Percentiles rank a stretch among this genome's conserved stretches.
Evolutionary conservation across 1,140 invertebrate species (phyloP).

Genomic region (Drosophila tropicalis): DNA sequence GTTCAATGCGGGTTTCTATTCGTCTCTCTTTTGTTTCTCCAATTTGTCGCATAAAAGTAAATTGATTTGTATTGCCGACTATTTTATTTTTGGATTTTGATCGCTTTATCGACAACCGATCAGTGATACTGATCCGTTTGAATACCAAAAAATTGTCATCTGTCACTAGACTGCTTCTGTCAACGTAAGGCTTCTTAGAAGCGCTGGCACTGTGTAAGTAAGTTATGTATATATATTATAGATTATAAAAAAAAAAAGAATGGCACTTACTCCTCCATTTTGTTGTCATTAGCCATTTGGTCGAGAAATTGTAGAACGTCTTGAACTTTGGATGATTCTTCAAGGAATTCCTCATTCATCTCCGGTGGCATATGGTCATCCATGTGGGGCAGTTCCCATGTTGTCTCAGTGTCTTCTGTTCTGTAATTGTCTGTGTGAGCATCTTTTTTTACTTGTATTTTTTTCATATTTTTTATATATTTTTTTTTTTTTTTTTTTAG

Average conservation of each 20-base stretch:
- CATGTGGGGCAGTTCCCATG: neutral
- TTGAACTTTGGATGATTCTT: constrained; percentile 21
- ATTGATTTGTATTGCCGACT: constrained; percentile 26
- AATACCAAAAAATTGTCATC: constrained; percentile 23
- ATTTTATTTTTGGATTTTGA: constrained; percentile 7
- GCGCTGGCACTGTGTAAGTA: too few species aligned
- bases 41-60: constrained; percentile 64
- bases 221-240: too few species aligned
- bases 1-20: constrained; percentile 11
- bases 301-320: constrained; percentile 41
- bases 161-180: neutral
- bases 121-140: neutral
- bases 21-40: constrained; percentile 20
- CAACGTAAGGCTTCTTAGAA: neutral
- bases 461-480: constrained; percentile 3
- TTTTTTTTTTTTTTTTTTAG: neutral
- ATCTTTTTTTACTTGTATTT: neutral
- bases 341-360: constrained; percentile 40
- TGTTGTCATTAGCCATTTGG: constrained; percentile 25
- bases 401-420: neutral
- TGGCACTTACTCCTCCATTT: constrained; percentile 38
- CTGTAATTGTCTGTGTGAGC: neutral
- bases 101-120: neutral
- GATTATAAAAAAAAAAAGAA: too few species aligned
- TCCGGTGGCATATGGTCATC: constrained; percentile 32